Evolutionary conservation across 2,797 vertebrate genomes (phyloP).

Genomic region (Merluccius polli): DNA sequence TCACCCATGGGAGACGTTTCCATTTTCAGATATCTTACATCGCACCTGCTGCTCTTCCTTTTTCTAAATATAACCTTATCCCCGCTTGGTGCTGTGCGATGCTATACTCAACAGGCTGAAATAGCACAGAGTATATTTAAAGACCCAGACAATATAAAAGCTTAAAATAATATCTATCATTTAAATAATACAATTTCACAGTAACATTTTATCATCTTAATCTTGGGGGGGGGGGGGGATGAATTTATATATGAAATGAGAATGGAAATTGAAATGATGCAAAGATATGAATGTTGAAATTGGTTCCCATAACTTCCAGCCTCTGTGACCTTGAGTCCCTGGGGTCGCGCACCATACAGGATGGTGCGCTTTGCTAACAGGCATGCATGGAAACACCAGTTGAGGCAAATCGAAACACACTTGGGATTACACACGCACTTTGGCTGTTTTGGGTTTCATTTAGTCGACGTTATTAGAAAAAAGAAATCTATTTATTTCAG

Average conservation of each 20-base stretch:
- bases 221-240: neutral
- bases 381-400: neutral
- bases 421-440: no score
- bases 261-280: neutral
- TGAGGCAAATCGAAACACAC: neutral
- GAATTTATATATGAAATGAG: neutral
- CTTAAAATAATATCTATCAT: neutral
- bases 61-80: conserved; percentile 76
- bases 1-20: conserved; percentile 75
- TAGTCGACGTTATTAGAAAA: neutral
- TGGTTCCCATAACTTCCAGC: neutral
- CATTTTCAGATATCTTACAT: conserved; percentile 77
- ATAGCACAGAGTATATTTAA: conserved; percentile 55
- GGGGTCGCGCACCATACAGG: neutral
- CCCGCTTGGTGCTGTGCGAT: conserved; percentile 57
- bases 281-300: neutral
- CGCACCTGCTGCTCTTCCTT: conserved; percentile 72
- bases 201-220: conserved; percentile 16
- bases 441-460: no score
- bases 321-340: neutral
- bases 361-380: neutral
- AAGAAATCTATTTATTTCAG: no score
- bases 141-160: conserved; percentile 10
- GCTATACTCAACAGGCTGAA: conserved; percentile 58
- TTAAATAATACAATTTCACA: neutral